phyloP scores from a whole-genome alignment of 1,140 invertebrate species.

The Eulimnadia texana region DNA sequence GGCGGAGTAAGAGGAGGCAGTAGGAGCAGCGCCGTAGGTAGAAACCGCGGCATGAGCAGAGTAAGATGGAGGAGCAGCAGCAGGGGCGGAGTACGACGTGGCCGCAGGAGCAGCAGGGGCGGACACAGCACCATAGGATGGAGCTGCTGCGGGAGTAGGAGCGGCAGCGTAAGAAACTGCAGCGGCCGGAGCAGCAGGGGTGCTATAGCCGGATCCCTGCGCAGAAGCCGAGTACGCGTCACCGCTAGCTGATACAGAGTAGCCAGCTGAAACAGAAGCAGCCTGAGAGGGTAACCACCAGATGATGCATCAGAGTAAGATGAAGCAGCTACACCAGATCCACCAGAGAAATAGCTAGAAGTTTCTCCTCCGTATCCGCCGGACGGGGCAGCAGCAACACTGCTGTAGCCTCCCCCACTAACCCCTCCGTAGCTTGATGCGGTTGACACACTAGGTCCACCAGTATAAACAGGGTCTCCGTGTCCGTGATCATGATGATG shows the following conservation, averaged over 20 bases:
- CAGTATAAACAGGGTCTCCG: neutral
- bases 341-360: neutral
- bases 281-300: neutral
- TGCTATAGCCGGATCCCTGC: too few relatives aligned
- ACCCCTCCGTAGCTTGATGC: neutral
- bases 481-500: neutral
- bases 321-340: neutral
- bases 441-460: neutral
- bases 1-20: constrained; percentile 2
- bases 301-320: neutral
- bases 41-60: neutral
- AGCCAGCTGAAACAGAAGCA: neutral
- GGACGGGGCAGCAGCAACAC: neutral
- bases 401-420: neutral
- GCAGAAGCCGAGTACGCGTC: neutral
- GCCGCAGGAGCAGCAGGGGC: neutral
- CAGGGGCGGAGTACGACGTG: neutral
- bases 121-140: neutral
- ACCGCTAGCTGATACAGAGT: neutral
- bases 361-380: neutral
- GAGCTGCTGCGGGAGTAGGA: neutral
- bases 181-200: too few relatives aligned
- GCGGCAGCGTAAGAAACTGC: neutral
- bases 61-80: constrained; percentile 1
- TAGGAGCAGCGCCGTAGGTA: too few relatives aligned